Base-by-base conservation (phyloP, 2,113 vertebrate genomes). In the Jacana jacana region DNA sequence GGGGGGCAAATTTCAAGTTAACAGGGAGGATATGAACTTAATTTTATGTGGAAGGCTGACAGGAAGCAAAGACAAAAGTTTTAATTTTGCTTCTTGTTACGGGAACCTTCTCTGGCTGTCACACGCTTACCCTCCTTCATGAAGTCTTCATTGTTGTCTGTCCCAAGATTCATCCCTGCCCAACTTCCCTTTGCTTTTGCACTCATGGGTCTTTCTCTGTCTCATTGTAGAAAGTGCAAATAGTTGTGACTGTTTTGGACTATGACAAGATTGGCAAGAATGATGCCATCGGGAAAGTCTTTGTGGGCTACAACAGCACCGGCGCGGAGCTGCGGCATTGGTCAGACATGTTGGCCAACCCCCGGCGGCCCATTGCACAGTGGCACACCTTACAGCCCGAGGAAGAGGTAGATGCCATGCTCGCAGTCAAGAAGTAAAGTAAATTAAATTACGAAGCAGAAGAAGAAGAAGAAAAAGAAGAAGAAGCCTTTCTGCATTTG, bases 261-360 rank as follows among this genome's bases (percentile, higher is more conserved):
- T 99, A 99, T 99, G 99, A 99, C 99, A 99, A 99, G 99, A 99
- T 99, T 98, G 99, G 99, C 98, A 99, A 99, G 98, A 99, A 99
- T 17, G 99, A 99, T 98, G 99, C 99, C 97, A 99, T 99, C 95
- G 99, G 99, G 72, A 99, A 99, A 92, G 99, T 99, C 79, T 99
- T 99, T 98, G 99, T 99, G 98, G 99, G 99, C 98, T 99, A 99
- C 96, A 99, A 99, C 96, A 99, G 99, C 98, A 98, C 99, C 4
- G 99, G 99, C 4, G 99, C 99, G 7, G 99, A 99, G 98, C 98
- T 99, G 86, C 99, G 99, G 96, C 99, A 99, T 77, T 99, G 99
- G 99, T 99, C 99, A 88, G 99, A 99, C 97, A 99, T 99, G 99
- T 96, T 99, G 98, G 99, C 99, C 98, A 99, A 99, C 96, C 99